phyloP scores from a whole-genome alignment of 2,888 invertebrate species.

The Macrosiphum euphorbiae region DNA sequence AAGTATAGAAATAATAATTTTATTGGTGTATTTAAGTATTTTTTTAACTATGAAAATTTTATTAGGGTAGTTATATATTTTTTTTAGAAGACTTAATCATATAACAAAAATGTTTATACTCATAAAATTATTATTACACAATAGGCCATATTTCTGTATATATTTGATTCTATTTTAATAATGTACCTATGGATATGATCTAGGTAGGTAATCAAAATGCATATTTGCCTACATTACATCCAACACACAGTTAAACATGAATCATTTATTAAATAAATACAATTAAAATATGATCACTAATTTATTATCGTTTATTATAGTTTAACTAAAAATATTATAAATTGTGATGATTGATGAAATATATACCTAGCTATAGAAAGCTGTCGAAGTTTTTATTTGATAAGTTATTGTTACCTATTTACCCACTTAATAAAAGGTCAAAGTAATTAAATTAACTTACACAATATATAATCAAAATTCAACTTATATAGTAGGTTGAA shows the following conservation, averaged over 20 bases:
- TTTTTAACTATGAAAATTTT: not conserved
- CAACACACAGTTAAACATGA: no score
- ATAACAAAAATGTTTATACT: not conserved
- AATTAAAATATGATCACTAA: not conserved
- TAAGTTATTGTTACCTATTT: not conserved
- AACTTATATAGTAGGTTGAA: not conserved
- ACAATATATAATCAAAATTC: not conserved
- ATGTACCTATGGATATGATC: not conserved
- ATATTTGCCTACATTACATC: no score
- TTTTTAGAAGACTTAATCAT: not conserved
- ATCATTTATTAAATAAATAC: not conserved
- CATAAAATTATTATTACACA: not conserved
- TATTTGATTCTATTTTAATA: not conserved
- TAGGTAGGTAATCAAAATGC: no score
- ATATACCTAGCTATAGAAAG: no score
- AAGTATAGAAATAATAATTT: not conserved
- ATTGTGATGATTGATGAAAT: not conserved
- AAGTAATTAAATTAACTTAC: not conserved
- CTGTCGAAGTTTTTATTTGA: not conserved
- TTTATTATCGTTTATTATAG: not conserved
- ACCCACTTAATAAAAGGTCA: not conserved
- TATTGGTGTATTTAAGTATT: not conserved
- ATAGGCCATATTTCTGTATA: not conserved
- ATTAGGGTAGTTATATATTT: not conserved
- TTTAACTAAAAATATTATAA: not conserved